Evolutionary conservation across 35 echinoderm and acorn worm genomes (phyloP).

Genomic region (Antedon bifida): DNA sequence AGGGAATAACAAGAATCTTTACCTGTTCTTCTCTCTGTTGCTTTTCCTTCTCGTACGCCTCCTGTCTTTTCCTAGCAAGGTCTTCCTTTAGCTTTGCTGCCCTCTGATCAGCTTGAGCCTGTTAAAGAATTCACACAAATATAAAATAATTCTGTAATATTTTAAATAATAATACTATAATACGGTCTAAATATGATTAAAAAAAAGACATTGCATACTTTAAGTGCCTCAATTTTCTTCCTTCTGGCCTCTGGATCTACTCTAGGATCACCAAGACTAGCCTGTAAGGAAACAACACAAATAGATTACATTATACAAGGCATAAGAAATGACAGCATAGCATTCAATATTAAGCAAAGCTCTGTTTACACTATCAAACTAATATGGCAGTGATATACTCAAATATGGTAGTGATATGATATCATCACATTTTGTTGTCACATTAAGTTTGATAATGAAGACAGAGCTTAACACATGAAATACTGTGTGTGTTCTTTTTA

Average conservation of each 20-base stretch:
- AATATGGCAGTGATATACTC: too few species aligned
- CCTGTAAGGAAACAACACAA: background rate
- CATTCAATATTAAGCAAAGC: too few species aligned
- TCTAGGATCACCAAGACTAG: conserved; percentile 25
- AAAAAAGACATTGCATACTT: conserved; percentile 22
- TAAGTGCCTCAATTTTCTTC: conserved; percentile 93
- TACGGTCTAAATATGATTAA: too few species aligned
- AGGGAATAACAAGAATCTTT: background rate
- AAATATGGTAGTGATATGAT: too few species aligned
- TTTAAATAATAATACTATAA: too few species aligned
- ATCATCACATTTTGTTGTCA: too few species aligned
- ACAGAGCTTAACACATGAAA: background rate
- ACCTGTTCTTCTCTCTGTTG: conserved; percentile 87
- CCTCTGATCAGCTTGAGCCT: conserved; percentile 90
- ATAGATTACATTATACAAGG: background rate
- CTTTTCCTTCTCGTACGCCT: conserved; percentile 77
- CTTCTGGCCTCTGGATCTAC: conserved; percentile 56
- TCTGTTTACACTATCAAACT: too few species aligned
- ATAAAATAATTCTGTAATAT: too few species aligned
- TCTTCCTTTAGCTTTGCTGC: conserved; percentile 88
- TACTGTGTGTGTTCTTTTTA: too few species aligned
- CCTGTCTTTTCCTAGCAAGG: conserved; percentile 71
- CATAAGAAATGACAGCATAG: too few species aligned
- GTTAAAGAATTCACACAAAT: background rate
- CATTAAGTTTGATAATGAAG: background rate